phyloP scores from a whole-genome alignment of 1,140 invertebrate genomes.

The Drosophila sturtevanti region DNA sequence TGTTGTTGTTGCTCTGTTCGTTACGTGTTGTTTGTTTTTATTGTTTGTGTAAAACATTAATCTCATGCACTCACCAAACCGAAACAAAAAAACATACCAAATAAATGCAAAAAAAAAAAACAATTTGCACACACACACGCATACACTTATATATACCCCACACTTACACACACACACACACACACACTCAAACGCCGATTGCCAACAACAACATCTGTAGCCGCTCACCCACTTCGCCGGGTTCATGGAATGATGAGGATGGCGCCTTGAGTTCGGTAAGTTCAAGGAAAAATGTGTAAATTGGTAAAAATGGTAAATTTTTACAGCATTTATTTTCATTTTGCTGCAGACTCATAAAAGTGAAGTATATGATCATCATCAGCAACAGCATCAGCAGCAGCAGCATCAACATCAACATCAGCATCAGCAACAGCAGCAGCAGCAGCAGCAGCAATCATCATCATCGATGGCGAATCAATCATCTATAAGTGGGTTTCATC shows the following conservation, averaged over 20 bases:
- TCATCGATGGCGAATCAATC: conserved; percentile 43
- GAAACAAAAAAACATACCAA: conserved; percentile 21
- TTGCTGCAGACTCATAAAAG: conserved; percentile 70
- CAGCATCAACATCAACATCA: not conserved
- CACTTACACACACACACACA: conserved; percentile 26
- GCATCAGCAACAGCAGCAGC: not conserved
- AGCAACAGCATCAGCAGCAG: conserved; percentile 26
- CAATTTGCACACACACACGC: conserved; percentile 44
- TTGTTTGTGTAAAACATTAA: conserved; percentile 77
- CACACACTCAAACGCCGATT: conserved; percentile 30
- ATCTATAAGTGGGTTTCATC: conserved; percentile 42
- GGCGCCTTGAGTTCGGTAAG: conserved; percentile 77
- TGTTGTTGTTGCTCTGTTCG: conserved; percentile 59
- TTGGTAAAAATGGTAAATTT: not conserved
- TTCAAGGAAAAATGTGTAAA: conserved; percentile 9
- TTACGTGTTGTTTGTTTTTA: conserved; percentile 77
- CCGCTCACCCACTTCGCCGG: conserved; percentile 80
- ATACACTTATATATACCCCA: conserved; percentile 33
- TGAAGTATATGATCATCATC: conserved; percentile 71
- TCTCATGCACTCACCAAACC: conserved; percentile 66
- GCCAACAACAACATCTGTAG: conserved; percentile 43
- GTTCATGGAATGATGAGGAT: conserved; percentile 83
- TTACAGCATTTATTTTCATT: not conserved
- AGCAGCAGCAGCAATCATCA: not conserved
- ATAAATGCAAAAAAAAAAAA: conserved; percentile 59